A percentile compares a stretch with the other conserved stretches of the same genome.
Evolutionary conservation across 2,113 vertebrate species (phyloP).

Genomic region (Pipa parva): DNA sequence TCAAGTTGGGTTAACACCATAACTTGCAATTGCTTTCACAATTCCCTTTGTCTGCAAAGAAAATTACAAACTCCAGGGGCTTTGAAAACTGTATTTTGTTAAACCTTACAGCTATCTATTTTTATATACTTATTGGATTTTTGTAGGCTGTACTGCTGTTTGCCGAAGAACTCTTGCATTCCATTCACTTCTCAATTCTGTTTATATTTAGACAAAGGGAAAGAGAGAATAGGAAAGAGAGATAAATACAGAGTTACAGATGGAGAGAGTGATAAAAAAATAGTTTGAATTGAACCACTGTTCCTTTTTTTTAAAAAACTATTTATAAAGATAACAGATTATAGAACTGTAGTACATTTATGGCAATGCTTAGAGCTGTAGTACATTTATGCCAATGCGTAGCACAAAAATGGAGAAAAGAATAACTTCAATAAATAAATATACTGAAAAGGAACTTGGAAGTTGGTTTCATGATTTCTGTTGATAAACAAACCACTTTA

Average conservation of each 20-base stretch:
- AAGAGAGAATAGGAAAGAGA: neutral
- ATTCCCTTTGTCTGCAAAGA: slow-evolving; percentile 35
- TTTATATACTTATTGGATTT: slow-evolving; percentile 33
- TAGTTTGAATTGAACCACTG: too few species aligned
- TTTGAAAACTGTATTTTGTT: slow-evolving; percentile 39
- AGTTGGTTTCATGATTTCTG: too few species aligned
- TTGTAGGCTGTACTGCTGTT: neutral
- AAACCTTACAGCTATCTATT: slow-evolving; percentile 23
- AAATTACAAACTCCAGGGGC: slow-evolving; percentile 39
- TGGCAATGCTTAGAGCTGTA: too few species aligned
- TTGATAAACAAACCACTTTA: too few species aligned
- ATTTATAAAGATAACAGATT: too few species aligned
- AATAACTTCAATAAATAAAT: too few species aligned
- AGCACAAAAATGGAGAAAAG: too few species aligned
- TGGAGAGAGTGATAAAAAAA: too few species aligned
- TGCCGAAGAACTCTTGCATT: neutral
- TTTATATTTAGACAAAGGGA: neutral
- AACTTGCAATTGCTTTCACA: slow-evolving; percentile 39
- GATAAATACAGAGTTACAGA: neutral
- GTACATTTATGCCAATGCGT: too few species aligned
- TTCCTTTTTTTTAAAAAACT: too few species aligned
- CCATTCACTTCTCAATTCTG: neutral
- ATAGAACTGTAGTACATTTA: too few species aligned
- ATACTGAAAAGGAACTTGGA: neutral
- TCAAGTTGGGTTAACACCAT: slow-evolving; percentile 35